A percentile compares a stretch with the other conserved stretches of the same genome.
Evolutionary conservation across 2,888 invertebrate genomes (phyloP).

Genomic region (Electrophaes corylata): DNA sequence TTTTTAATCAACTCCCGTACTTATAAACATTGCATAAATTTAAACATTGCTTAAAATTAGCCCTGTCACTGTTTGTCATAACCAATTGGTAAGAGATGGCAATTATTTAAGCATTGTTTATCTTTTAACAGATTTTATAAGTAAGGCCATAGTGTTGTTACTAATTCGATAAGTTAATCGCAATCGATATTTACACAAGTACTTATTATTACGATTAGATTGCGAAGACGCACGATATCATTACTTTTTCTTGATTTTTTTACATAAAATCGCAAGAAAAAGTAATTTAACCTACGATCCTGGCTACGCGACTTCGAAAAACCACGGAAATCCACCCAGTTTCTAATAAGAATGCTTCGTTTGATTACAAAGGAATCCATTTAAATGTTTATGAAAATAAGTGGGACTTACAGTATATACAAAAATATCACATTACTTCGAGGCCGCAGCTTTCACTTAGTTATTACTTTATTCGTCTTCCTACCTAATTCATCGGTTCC

Average conservation of each 20-base stretch:
- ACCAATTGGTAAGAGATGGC: neutral
- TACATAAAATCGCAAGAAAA: constrained; percentile 30
- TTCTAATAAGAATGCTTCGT: constrained; percentile 72
- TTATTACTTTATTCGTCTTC: constrained; percentile 76
- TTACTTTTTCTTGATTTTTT: constrained; percentile 35
- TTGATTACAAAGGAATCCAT: constrained; percentile 79
- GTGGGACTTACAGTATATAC: constrained; percentile 84
- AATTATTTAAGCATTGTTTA: constrained; percentile 19
- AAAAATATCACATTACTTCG: constrained; percentile 85
- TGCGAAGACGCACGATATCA: constrained; percentile 39
- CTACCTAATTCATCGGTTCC: constrained; percentile 72
- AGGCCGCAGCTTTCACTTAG: constrained; percentile 84
- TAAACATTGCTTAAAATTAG: neutral
- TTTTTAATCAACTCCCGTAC: constrained; percentile 51
- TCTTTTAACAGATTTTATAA: neutral
- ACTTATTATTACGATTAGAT: constrained; percentile 62
- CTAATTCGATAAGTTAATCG: constrained; percentile 68
- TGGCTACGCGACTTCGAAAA: constrained; percentile 51
- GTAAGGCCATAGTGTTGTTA: constrained; percentile 46
- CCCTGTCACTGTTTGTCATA: neutral
- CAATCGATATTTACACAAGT: constrained; percentile 79
- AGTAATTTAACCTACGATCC: constrained; percentile 33
- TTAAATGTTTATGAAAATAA: constrained; percentile 84
- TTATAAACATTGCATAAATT: neutral
- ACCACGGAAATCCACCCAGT: constrained; percentile 55